Percentiles rank a stretch among this genome's conserved stretches.
phyloP scores from a whole-genome alignment of 2,113 vertebrate genomes.

The Protobothrops flavoviridis region DNA sequence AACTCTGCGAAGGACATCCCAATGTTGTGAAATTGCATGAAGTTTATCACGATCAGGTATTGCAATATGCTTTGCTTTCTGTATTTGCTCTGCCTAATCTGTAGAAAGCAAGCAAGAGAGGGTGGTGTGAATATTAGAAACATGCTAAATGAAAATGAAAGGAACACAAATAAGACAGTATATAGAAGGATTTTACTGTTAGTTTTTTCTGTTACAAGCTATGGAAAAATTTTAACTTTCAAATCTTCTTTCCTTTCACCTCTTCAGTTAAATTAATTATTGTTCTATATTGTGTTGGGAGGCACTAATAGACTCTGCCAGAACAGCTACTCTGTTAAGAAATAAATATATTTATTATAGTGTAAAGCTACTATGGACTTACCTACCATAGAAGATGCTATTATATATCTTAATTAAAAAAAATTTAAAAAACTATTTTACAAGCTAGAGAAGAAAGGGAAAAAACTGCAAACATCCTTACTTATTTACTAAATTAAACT shows the following conservation, averaged over 20 bases:
- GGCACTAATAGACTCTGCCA: background rate
- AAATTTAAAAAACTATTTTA: too few species aligned
- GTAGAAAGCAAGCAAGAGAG: background rate
- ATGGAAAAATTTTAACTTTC: background rate
- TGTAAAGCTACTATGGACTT: background rate
- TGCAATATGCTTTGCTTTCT: background rate
- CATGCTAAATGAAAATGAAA: background rate
- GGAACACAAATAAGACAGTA: background rate
- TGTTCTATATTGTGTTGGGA: background rate
- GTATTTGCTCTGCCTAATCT: background rate
- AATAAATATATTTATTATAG: background rate
- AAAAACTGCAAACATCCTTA: too few species aligned
- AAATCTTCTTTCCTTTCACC: background rate
- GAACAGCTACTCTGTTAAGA: background rate
- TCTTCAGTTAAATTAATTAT: background rate
- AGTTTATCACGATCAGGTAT: conserved; percentile 95
- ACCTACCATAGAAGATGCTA: background rate
- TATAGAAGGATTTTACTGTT: background rate
- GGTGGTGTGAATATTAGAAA: background rate
- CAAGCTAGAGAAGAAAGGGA: too few species aligned
- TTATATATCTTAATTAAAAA: background rate
- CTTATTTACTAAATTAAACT: too few species aligned
- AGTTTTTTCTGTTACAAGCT: background rate
- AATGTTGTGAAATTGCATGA: conserved; percentile 96
- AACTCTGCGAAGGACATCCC: conserved; percentile 93